A percentile compares a stretch with the other conserved stretches of the same genome.
These are phyloP conservation scores for Craseonycteris thonglongyai DNA, from an alignment of 2,113 vertebrate species.

Conservation along the genomic window DNA sequence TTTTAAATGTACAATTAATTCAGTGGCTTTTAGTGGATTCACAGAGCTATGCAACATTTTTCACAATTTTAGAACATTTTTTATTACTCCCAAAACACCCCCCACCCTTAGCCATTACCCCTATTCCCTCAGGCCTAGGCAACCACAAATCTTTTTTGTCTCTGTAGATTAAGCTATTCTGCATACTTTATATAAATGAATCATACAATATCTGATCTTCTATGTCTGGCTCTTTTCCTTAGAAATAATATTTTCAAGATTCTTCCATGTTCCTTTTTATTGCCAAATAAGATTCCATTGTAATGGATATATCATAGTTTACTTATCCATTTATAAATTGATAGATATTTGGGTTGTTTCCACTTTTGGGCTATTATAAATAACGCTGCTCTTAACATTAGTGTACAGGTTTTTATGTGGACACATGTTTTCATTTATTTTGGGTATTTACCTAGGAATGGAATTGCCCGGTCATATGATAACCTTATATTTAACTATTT, in stretches of 20 bases:
- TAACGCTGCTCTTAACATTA: too few species aligned
- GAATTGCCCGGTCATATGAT: background rate
- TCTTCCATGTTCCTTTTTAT: background rate
- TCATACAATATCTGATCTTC: background rate
- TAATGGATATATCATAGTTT: fast-evolving
- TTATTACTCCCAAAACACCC: background rate
- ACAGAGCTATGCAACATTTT: background rate
- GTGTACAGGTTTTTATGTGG: background rate
- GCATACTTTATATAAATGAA: background rate
- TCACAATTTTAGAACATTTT: background rate
- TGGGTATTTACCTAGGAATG: background rate
- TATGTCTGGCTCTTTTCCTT: background rate
- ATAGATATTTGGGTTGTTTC: too few species aligned
- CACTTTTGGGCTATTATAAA: background rate
- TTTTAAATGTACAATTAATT: background rate
- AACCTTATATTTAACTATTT: background rate
- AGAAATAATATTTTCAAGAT: background rate
- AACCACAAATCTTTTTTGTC: background rate
- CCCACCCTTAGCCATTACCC: background rate
- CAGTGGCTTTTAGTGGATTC: background rate
- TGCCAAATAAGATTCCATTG: background rate
- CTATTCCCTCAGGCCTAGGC: background rate
- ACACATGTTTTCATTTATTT: background rate
- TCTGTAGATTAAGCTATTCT: background rate
- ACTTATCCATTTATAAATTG: background rate